Base-by-base conservation (phyloP, 2,888 invertebrate species). In the Drosophila basisetae region DNA sequence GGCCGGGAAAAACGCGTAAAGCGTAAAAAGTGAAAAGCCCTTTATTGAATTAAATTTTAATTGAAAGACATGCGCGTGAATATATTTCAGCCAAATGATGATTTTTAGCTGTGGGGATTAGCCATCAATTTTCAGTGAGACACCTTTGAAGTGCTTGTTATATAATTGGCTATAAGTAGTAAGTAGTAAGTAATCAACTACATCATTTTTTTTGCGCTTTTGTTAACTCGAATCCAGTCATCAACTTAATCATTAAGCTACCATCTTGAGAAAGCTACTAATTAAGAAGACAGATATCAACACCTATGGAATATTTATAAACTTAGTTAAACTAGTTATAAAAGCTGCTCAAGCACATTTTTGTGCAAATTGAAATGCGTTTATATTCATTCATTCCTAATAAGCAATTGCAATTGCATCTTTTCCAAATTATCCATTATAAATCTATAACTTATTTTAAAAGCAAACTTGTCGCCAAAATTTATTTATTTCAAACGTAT, bases 11-110 rank as follows among this genome's bases (percentile, higher is more conserved):
- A 72, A 41, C n/a, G 31, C 41, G 31, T 30, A 30, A 39, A 41
- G 66, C 65, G 55, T 53, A 66, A 55, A 70, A 60, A 54, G 47
- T 59, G 68, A 56, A 68, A 83, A 78, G 75, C 75, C 73, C 79
- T 91, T 89, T 84, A 87, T 87, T 86, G 80, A 74, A 91, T 91
- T 89, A 90, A 85, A 86, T 80, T 77, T 87, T 88, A 91, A 91
- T 90, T 89, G 84, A 84, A 89, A 75, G 72, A 83, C 84, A 78
- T 80, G 81, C 65, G 78, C 75, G 62, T 78, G 81, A 80, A 83
- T 88, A 84, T 60, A 87, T 84, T 85, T 76, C 65, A 53, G 22
- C 41, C 10, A 4, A 70, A 53, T 10, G 10, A 16, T 49, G 30
- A 16, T 35, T 5, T 28, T 13, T 1, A 10, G n/a, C 28, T 30